These are phyloP conservation scores for Hypsopygia costalis DNA, from an alignment of 2,888 invertebrate genomes.

Conservation along the genomic window DNA sequence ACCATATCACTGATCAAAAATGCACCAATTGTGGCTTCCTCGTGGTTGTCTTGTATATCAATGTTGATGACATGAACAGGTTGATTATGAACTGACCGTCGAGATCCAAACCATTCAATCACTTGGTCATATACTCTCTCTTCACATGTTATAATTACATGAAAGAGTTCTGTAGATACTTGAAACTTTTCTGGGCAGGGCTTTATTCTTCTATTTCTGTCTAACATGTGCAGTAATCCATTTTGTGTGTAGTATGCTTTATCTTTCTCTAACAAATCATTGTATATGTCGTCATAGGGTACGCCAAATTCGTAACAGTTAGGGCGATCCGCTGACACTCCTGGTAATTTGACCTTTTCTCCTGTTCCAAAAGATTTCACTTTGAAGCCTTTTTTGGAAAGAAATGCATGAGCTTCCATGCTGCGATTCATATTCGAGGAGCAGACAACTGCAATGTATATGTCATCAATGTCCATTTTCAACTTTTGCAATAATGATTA, in stretches of 20 bases:
- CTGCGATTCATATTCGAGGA: conserved; percentile 99
- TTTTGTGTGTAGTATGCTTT: conserved; percentile 98
- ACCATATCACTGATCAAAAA: conserved; percentile 98
- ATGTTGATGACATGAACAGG: conserved; percentile 98
- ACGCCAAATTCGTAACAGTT: conserved; percentile 98
- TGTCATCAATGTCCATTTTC: conserved; percentile 47
- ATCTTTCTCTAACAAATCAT: conserved; percentile 94
- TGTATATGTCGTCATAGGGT: conserved; percentile 97
- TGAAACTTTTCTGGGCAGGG: conserved; percentile 97
- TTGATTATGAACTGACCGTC: conserved; percentile 89
- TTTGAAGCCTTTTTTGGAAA: conserved; percentile 97
- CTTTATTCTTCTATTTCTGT: conserved; percentile 97
- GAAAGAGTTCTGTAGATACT: conserved; percentile 92
- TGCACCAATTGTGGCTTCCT: conserved; percentile 99
- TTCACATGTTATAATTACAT: conserved; percentile 98
- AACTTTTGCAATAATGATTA: background rate
- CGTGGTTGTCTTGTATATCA: conserved; percentile 99
- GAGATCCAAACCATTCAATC: conserved; percentile 93
- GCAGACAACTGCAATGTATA: conserved; percentile 96
- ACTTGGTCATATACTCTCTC: conserved; percentile 99
- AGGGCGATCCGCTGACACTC: conserved; percentile 94
- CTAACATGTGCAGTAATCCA: conserved; percentile 98
- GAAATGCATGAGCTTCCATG: conserved; percentile 99
- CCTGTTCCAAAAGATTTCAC: conserved; percentile 97
- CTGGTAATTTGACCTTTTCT: conserved; percentile 98